Evolutionary conservation across 1,140 invertebrate species (phyloP), one percentile per base, ranked within the genome.

Genomic region (Pogonomyrmex barbatus): DNA sequence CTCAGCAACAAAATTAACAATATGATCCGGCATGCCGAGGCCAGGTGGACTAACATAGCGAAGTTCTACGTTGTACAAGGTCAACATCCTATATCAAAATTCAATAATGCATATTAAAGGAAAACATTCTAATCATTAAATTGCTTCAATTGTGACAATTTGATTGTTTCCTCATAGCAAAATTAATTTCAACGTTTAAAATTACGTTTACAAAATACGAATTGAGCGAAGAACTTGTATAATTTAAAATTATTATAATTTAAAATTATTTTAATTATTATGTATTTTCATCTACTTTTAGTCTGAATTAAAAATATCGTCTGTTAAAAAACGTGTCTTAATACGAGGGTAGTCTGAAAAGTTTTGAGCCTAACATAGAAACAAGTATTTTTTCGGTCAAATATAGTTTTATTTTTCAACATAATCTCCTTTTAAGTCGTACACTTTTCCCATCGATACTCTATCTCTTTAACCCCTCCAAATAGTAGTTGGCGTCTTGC

Each of bases 21-120:
- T 97, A 82, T 98, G 96, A 62, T 97, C 95, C 0, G 99, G 99
- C 99, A 99, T 99, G 79, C 97, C 97, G 3, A 99, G 96, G 45
- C 96, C 96, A 0, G 96, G 92, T 2, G 99, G 98, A 86, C 97
- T 98, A 2, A 99, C 98, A 94, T 99, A 99, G 60, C 97, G 96
- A 42, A 99, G 93, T 83, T 97, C 97, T 0, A 99, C 98, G 94
- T 98, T 98, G 93, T 99, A 99, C 5, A 99, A 95, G 0, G 98
- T 99, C 60, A 99, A 93, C 56, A 99, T 95, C 95, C 96, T 96
- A 90, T 14, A 24, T 70, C 3, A 47, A 2, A 2, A 36, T 52
- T 52, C n/a, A 56, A 71, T 36, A 47, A 10, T 52, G 9, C 9
- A 4, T 47, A 4, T 45, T 10, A 33, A 47, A 71, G 17, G 6